Base-by-base conservation (phyloP, 1,140 invertebrate species). In the Galendromus occidentalis region DNA sequence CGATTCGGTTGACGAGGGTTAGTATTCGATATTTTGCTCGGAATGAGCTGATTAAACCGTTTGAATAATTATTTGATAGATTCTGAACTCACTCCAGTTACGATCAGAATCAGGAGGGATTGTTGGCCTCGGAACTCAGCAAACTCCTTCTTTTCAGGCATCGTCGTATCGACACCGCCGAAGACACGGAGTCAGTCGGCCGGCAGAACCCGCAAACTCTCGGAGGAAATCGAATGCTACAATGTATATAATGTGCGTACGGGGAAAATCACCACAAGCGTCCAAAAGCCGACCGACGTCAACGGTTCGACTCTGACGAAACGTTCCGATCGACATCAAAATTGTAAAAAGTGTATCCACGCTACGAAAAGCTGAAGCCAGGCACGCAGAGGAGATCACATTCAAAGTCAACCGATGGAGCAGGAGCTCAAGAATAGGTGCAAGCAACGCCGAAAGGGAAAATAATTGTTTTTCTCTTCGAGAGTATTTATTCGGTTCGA, bases 311-410 rank as follows among this genome's bases (percentile, higher is more conserved):
- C 51, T 1, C 51, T 59, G 14, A 59, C 51, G 2, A 59, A 59
- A 59, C 51, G 51, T 9, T 25, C 51, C 33, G 51, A 59, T 25
- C 51, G 51, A 22, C 51, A 59, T 25, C 51, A 59, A 22, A 59
- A 59, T 22, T 59, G 51, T 59, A 59, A 59, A 59, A 59, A 59
- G 9, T 59, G 51, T 33, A 59, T 59, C 33, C 51, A 59, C 51
- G 51, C 51, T 22, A 59, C 51, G 17, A 59, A 59, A 33, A 59
- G 51, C 22, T 59, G 33, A 39, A 39, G 33, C 33, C 33, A 39
- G 4, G 33, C n/a, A n/a, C 33, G 4, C 9, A 39, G 33, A 39
- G 9, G 33, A 9, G 9, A 39, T 39, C 4, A 39, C 33, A 39
- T 39, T 4, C 4, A 9, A 39, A 6, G 33, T 39, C 33, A 39